Percentiles rank a stretch among this genome's conserved stretches.
Evolutionary conservation across 2,113 vertebrate species (phyloP).

Genomic region (Oreochromis aureus): DNA sequence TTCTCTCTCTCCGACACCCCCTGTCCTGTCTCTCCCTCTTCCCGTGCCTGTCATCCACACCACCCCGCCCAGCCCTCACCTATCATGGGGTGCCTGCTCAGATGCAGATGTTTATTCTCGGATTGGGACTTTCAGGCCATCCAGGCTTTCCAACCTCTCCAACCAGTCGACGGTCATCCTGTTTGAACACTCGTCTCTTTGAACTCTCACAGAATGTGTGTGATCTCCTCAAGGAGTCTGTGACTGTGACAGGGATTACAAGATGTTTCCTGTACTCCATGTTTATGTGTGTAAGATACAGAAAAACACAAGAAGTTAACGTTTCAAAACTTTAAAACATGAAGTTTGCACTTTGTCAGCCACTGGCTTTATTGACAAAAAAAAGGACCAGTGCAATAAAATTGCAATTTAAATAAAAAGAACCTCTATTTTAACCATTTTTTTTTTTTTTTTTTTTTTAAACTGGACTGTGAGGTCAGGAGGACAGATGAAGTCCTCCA

Average conservation of each 20-base stretch:
- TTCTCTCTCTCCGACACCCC: background rate
- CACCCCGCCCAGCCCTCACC: conserved; percentile 68
- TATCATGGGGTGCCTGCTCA: conserved; percentile 60
- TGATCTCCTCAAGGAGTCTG: background rate
- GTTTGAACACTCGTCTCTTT: conserved; percentile 75
- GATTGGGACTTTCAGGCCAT: conserved; percentile 56
- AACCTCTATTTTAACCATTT: background rate
- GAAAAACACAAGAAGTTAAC: background rate
- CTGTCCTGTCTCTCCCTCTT: conserved; percentile 5
- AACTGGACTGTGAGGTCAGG: background rate
- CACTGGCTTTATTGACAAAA: background rate
- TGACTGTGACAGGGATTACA: background rate
- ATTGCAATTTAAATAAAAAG: background rate
- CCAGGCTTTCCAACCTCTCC: conserved; percentile 59
- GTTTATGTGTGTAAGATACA: background rate
- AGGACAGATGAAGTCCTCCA: background rate
- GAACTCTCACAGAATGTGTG: background rate
- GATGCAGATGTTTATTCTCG: conserved; percentile 68
- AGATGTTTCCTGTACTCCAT: background rate
- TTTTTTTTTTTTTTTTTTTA: background rate
- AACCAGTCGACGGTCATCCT: conserved; percentile 70
- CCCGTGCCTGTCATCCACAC: conserved; percentile 52
- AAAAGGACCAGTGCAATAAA: background rate
- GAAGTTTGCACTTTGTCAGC: background rate
- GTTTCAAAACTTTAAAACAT: background rate